Evolutionary conservation across 2,888 invertebrate genomes (phyloP).

Genomic region (Melieria crassipennis): DNA sequence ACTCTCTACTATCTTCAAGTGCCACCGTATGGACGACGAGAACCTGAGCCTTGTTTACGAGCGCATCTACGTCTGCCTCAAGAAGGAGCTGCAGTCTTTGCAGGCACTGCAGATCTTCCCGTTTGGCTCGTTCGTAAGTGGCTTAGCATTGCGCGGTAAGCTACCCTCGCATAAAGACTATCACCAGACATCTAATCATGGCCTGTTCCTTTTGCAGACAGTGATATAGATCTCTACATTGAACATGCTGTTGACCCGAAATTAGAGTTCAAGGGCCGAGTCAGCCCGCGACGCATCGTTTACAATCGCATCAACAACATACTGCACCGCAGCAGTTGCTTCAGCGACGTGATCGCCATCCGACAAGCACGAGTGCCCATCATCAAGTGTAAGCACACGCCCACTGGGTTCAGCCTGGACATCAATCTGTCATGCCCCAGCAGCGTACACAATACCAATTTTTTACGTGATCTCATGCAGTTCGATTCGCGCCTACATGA

Average conservation of each 20-base stretch:
- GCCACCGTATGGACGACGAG: constrained; percentile 45
- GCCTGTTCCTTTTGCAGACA: constrained; percentile 58
- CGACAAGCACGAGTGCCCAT: constrained; percentile 81
- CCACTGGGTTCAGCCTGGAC: constrained; percentile 74
- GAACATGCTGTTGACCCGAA: constrained; percentile 31
- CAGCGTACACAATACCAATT: constrained; percentile 75
- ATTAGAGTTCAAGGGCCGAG: constrained; percentile 11
- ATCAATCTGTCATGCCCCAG: constrained; percentile 77
- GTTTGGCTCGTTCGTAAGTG: constrained; percentile 81
- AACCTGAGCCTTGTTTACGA: constrained; percentile 47
- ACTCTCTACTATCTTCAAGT: constrained; percentile 46
- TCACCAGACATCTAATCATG: no score
- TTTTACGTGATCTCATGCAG: constrained; percentile 72
- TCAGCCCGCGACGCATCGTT: constrained; percentile 43
- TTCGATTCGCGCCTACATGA: constrained; percentile 71
- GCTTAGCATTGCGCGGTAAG: constrained; percentile 72
- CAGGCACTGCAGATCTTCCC: constrained; percentile 64
- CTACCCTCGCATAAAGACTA: background rate
- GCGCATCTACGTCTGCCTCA: constrained; percentile 48
- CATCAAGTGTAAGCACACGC: constrained; percentile 75
- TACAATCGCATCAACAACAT: constrained; percentile 64
- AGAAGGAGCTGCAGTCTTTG: constrained; percentile 55
- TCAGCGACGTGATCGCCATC: constrained; percentile 70
- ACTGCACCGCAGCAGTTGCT: constrained; percentile 62
- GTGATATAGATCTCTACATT: constrained; percentile 80